A percentile compares a stretch with the other conserved stretches of the same genome.
These are phyloP conservation scores for Zaprionus capensis DNA, from an alignment of 1,140 invertebrate species.

Conservation along the genomic window DNA sequence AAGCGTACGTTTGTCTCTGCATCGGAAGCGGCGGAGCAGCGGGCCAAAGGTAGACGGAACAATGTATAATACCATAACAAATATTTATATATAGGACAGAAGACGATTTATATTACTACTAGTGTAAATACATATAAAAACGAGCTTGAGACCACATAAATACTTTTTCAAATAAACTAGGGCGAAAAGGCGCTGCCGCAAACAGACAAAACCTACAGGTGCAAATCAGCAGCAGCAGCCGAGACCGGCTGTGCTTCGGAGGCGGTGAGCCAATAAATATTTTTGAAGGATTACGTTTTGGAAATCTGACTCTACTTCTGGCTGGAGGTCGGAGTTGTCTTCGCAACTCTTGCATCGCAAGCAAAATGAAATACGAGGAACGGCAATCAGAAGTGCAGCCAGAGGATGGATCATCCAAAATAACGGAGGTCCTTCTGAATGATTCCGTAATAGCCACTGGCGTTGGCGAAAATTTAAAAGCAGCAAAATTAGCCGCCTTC, in stretches of 20 bases:
- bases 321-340: slow-evolving; percentile 67
- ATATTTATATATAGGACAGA: slow-evolving; percentile 24
- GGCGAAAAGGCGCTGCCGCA: slow-evolving; percentile 37
- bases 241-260: slow-evolving; percentile 59
- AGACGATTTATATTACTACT: slow-evolving; percentile 56
- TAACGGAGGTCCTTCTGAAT: slow-evolving; percentile 74
- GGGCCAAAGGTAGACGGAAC: slow-evolving; percentile 87
- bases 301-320: slow-evolving; percentile 55
- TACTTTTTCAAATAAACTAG: slow-evolving; percentile 70
- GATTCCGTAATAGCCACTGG: slow-evolving; percentile 73
- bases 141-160: slow-evolving; percentile 55
- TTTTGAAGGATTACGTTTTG: slow-evolving; percentile 59
- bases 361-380: slow-evolving; percentile 49
- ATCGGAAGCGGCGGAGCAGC: slow-evolving; percentile 90
- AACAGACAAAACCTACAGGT: slow-evolving; percentile 11
- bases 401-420: slow-evolving; percentile 31
- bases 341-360: slow-evolving; percentile 48
- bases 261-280: slow-evolving; percentile 61
- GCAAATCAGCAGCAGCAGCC: slow-evolving; percentile 15
- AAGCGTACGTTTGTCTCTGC: slow-evolving; percentile 91
- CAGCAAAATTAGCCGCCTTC: slow-evolving; percentile 84
- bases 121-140: slow-evolving; percentile 54
- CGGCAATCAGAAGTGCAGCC: slow-evolving; percentile 4
- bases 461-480: slow-evolving; percentile 76
- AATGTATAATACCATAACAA: slow-evolving; percentile 49